These are phyloP conservation scores for Melospiza georgiana DNA, from an alignment of 2,113 vertebrate species.

Conservation along the genomic window DNA sequence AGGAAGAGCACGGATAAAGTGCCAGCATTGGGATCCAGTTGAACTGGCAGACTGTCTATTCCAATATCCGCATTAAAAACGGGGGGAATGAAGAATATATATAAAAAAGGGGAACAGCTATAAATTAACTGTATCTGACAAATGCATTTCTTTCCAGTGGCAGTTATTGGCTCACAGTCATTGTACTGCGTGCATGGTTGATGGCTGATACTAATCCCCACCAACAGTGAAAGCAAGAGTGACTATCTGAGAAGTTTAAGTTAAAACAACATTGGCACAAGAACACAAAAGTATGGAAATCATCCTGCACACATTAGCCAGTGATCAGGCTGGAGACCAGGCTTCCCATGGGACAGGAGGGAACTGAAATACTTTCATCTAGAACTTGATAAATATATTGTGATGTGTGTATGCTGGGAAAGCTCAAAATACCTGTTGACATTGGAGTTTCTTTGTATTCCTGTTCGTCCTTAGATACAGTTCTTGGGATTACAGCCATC, in stretches of 20 bases:
- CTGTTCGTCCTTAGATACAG: not conserved
- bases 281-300: not conserved
- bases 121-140: not conserved
- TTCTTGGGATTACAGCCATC: not conserved
- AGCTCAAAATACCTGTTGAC: not conserved
- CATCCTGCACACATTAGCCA: not conserved
- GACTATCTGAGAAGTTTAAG: not conserved
- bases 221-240: not conserved
- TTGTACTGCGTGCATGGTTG: not conserved
- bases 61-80: not conserved
- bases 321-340: not conserved
- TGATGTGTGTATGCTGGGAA: not conserved
- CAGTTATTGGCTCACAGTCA: not conserved
- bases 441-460: not conserved
- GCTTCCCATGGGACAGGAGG: not conserved
- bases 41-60: not conserved
- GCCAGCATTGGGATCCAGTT: not conserved
- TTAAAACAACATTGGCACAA: not conserved
- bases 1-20: not conserved
- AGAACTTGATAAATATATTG: not conserved
- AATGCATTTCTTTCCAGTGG: not conserved
- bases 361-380: not conserved
- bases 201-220: not conserved
- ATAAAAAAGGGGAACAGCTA: not conserved
- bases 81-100: not conserved